Conservation (phyloP, 2,888 invertebrate species). For the Nematopogon swammerdamellus region DNA sequence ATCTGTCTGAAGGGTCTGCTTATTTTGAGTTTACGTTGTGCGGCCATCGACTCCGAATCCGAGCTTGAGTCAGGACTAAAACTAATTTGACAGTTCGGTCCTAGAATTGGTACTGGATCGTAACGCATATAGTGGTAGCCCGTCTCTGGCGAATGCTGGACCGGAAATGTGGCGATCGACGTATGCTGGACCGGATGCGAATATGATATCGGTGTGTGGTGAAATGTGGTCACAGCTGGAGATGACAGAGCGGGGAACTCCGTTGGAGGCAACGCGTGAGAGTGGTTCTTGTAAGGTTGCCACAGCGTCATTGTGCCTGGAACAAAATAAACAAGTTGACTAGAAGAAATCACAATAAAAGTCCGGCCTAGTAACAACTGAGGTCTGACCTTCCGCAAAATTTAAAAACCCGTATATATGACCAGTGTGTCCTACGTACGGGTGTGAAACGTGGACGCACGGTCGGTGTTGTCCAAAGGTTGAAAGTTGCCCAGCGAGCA, state of each 20-base stretch:
- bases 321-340: neutral
- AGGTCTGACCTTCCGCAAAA: no score
- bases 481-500: no score
- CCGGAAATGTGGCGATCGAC: neutral
- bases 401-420: no score
- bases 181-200: neutral
- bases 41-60: neutral
- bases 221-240: neutral
- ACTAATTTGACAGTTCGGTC: no score
- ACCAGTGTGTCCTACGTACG: no score
- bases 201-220: neutral
- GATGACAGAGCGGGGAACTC: neutral
- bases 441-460: no score
- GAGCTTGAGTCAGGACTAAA: no score
- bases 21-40: neutral
- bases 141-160: neutral
- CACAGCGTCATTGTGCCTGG: neutral
- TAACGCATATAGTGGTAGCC: neutral
- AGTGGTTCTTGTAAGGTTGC: neutral
- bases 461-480: no score
- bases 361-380: no score
- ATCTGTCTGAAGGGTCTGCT: neutral
- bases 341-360: no score
- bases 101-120: no score
- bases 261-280: neutral